Percentiles rank a stretch among this genome's conserved stretches.
These are phyloP conservation scores for Hesperophylax magnus DNA, from an alignment of 1,140 invertebrate species.

Conservation along the genomic window DNA sequence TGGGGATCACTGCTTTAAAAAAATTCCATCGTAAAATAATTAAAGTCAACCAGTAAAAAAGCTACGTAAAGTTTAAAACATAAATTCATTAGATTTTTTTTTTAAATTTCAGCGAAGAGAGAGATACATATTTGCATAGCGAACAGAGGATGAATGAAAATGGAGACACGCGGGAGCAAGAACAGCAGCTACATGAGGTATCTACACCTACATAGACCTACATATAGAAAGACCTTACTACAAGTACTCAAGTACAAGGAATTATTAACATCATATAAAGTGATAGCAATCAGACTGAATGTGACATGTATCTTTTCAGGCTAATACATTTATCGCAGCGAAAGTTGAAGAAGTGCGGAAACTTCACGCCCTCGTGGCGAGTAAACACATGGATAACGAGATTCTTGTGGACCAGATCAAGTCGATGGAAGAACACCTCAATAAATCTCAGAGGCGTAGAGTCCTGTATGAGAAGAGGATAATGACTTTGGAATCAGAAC, in stretches of 20 bases:
- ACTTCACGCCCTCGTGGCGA: neutral
- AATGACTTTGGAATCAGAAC: neutral
- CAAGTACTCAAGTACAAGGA: too few relatives aligned
- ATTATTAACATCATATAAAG: too few relatives aligned
- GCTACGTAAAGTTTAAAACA: too few relatives aligned
- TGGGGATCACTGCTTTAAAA: too few relatives aligned
- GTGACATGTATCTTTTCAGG: neutral
- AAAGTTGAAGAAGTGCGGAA: conserved; percentile 14
- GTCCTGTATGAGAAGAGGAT: conserved; percentile 1
- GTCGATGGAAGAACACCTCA: neutral
- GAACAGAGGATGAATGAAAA: neutral
- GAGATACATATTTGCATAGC: neutral
- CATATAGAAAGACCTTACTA: too few relatives aligned
- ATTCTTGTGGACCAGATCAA: neutral
- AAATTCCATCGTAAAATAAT: too few relatives aligned
- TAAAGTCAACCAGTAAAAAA: too few relatives aligned
- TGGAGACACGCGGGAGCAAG: neutral
- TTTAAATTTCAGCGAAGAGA: neutral
- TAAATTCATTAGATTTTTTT: neutral
- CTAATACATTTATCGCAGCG: neutral
- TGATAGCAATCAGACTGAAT: neutral
- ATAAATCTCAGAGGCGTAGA: neutral
- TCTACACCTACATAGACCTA: too few relatives aligned
- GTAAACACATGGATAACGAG: neutral
- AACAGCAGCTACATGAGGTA: neutral